phyloP scores from a whole-genome alignment of 2,797 vertebrate genomes.

The Odontamblyopus rebecca region DNA sequence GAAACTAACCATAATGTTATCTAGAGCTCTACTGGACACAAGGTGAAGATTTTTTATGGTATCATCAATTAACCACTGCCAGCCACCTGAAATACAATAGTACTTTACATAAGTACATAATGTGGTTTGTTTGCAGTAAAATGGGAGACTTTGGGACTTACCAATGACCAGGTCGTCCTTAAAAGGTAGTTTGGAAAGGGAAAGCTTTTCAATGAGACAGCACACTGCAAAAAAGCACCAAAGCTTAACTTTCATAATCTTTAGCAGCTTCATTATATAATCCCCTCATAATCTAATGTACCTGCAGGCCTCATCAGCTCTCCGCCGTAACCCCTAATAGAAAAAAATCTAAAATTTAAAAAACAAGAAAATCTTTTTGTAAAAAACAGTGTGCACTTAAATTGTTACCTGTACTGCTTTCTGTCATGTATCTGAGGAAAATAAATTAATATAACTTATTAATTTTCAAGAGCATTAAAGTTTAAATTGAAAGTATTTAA shows the following conservation, averaged over 20 bases:
- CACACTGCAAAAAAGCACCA: constrained; percentile 79
- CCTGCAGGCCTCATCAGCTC: constrained; percentile 93
- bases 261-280: background rate
- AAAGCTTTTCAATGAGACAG: constrained; percentile 88
- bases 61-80: constrained; percentile 92
- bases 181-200: constrained; percentile 89
- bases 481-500: background rate
- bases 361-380: background rate
- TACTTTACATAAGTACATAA: constrained; percentile 1
- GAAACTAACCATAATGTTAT: constrained; percentile 79
- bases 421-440: constrained; percentile 81
- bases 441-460: constrained; percentile 10
- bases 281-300: constrained; percentile 43
- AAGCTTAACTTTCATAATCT: background rate
- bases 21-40: constrained; percentile 74
- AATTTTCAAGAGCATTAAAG: too few species aligned
- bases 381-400: background rate
- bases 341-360: constrained; percentile 9
- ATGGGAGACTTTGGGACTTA: constrained; percentile 63
- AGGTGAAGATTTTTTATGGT: constrained; percentile 83
- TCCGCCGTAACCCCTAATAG: constrained; percentile 88
- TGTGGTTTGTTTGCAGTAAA: background rate
- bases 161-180: constrained; percentile 82
- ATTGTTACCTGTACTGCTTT: constrained; percentile 88
- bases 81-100: constrained; percentile 76